Evolutionary conservation across 2,888 invertebrate species (phyloP), one percentile per base, ranked within the genome.

Genomic region (Tipula helvola): DNA sequence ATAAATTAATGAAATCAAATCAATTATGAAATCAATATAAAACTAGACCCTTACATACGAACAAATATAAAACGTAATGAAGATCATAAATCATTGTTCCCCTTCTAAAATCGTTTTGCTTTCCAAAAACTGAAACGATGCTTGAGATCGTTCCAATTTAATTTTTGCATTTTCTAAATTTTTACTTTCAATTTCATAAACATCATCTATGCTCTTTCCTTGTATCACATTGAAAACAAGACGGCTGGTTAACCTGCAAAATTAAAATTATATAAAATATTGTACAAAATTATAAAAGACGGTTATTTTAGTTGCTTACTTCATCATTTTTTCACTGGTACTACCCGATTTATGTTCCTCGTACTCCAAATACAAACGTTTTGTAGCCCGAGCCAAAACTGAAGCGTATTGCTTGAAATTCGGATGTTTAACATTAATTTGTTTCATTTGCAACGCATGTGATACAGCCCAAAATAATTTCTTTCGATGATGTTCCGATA

Each of bases 381-480:
- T 93, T 0, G 95, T 95, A 44, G 95, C 93, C 3, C 94, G 93
- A 2, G 95, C 95, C 87, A 96, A 91, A 1, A 93, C 92, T 0
- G 95, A 93, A 3, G 96, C 96, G 90, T 94, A 95, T 88, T 94
- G 93, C 87, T 95, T 94, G 91, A 96, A 96, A 83, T 94, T 93
- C 0, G 94, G 93, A 88, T 96, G 95, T 39, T 89, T 90, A 0
- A 92, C 93, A 0, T 93, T 93, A 89, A 96, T 94, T 71, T 96
- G 95, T 90, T 95, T 95, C 39, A 93, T 92, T 83, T 95, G 93
- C 18, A 96, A 91, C 0, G 96, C 95, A 89, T 96, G 95, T 2
- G 96, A 95, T 4, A 96, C 96, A 0, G 96, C 96, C 96, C 96
- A 96, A 18, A 96, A 91, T 39, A 96, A 92, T 93, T 96, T 96